Base-by-base conservation (phyloP, 1,140 invertebrate species). In the Melitaea cinxia region DNA sequence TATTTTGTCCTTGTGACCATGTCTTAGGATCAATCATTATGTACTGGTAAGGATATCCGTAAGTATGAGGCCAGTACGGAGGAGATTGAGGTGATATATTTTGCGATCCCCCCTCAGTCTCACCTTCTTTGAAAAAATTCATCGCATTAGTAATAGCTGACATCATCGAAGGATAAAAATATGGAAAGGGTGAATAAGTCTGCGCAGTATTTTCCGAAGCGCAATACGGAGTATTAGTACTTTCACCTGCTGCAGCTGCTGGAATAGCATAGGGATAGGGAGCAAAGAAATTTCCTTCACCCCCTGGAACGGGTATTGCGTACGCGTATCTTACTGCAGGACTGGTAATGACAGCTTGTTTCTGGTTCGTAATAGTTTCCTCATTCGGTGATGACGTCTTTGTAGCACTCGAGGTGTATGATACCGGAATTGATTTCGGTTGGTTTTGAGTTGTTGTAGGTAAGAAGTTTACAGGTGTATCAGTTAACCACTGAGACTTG, bases 151-250 rank as follows among this genome's bases (percentile, higher is more conserved):
- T 54, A 19, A 84, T 78, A 0, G 82, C 79, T 5, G 83, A 68
- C 73, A 85, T 73, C 77, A 88, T 84, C 53, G 88, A 80, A 0
- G 85, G 81, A 55, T 89, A 89, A n/a, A 81, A 82, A 49, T 77
- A 82, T 24, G 80, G 79, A 42, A 71, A 82, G 0, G 82, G 78
- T 10, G 77, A 73, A 17, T 72, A 77, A 24, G 65, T 26, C 33
- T 47, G 53, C n/a, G 57, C 17, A 4, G 59, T 23, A 6, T 50
- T 42, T 21, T 54, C 59, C 1, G 30, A 6, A 6, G 56, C 55
- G 37, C 68, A 33, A 30, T 70, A 79, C 0, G 65, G 69, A 30
- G 72, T 21, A 6, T 47, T 69, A 5, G 68, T 28, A 15, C 28
- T 65, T 65, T 80, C 72, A n/a, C 59, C 6, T 7, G 66, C 12